Conservation (phyloP, 2,888 invertebrate species). For the Camptogramma bilineatum region DNA sequence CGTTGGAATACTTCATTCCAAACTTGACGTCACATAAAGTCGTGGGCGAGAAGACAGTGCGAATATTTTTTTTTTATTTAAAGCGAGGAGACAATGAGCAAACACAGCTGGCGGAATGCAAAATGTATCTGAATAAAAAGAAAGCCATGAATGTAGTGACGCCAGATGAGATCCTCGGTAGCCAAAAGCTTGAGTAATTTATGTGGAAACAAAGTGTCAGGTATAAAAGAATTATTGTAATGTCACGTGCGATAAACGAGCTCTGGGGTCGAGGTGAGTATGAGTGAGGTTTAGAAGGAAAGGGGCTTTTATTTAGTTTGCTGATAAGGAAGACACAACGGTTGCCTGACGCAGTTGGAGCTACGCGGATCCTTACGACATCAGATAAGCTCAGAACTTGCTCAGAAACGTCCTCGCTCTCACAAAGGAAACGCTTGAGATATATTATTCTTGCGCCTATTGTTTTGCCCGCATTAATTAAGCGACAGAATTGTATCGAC, state of each 20-base stretch:
- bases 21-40: constrained; percentile 84
- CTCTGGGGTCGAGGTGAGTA: constrained; percentile 55
- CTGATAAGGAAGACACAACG: constrained; percentile 65
- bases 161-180: constrained; percentile 68
- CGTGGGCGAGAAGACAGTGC: constrained; percentile 76
- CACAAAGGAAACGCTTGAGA: constrained; percentile 68
- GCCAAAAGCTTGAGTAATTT: constrained; percentile 72
- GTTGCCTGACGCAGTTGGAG: constrained; percentile 63
- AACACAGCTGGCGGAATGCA: constrained; percentile 83
- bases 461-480: constrained; percentile 70
- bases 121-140: constrained; percentile 71
- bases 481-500: constrained; percentile 66
- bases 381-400: constrained; percentile 77
- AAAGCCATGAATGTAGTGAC: constrained; percentile 67
- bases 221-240: constrained; percentile 72
- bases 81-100: constrained; percentile 82
- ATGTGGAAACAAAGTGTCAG: constrained; percentile 74
- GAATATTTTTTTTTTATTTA: constrained; percentile 78
- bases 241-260: constrained; percentile 73
- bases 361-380: constrained; percentile 66
- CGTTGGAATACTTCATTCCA: constrained; percentile 77
- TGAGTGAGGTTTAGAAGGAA: constrained; percentile 55
- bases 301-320: constrained; percentile 64
- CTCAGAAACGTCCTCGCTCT: constrained; percentile 57
- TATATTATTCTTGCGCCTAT: constrained; percentile 75